Evolutionary conservation across 1,140 invertebrate species (phyloP).

Genomic region (Heliconius nattereri): DNA sequence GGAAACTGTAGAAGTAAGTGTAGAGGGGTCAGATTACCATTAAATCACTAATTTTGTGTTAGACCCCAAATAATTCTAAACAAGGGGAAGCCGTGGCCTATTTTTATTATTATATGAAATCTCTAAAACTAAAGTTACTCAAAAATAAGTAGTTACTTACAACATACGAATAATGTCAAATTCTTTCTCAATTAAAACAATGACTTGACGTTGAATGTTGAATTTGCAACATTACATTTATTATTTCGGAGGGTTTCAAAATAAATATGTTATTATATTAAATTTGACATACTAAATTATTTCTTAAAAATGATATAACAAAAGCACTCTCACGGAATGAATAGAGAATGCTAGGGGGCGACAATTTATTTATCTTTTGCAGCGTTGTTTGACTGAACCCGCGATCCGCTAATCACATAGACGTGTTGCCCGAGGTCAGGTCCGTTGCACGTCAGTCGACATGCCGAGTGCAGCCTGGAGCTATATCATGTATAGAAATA

Average conservation of each 20-base stretch:
- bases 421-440: constrained; percentile 27
- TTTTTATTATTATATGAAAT: too few relatives aligned
- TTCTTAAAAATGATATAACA: too few relatives aligned
- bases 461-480: constrained; percentile 25
- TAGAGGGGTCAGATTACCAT: constrained; percentile 27
- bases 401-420: constrained; percentile 29
- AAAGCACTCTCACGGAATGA: not conserved
- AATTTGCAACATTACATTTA: too few relatives aligned
- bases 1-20: constrained; percentile 40
- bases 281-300: too few relatives aligned
- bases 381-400: constrained; percentile 11
- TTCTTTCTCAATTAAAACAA: not conserved
- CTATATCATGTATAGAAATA: constrained; percentile 14
- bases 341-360: not conserved
- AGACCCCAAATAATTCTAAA: constrained; percentile 2
- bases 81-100: not conserved
- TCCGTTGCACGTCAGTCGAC: constrained; percentile 38
- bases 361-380: constrained; percentile 4
- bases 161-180: too few relatives aligned
- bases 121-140: too few relatives aligned
- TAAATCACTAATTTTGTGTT: constrained; percentile 3
- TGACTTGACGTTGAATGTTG: not conserved
- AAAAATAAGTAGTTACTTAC: too few relatives aligned
- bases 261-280: too few relatives aligned
- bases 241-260: too few relatives aligned